Base-by-base conservation (phyloP, 2,888 invertebrate species). In the Galeruca laticollis region DNA sequence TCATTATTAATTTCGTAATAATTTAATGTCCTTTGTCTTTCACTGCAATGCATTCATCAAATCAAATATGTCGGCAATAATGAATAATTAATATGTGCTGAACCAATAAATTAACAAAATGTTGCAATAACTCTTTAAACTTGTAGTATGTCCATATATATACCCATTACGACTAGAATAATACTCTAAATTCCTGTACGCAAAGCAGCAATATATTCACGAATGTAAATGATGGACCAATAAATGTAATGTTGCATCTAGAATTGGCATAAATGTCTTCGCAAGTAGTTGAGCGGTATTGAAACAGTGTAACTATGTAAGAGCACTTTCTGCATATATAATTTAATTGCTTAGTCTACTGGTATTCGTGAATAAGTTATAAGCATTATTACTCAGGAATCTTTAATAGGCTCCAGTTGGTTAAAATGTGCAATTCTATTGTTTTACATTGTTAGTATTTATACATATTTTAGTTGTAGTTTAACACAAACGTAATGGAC, bases 261-360 rank as follows among this genome's bases (percentile, higher is more conserved):
- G 35, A 35, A 57, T 57, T 57, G 56, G 56, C 15, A 33, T 57
- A 57, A 57, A 57, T 35, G 56, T 57, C 10, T 15, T 33, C 35
- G 9, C n/a, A 33, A 57, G 18, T 33, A 57, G 31, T 35, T 9
- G 4, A 18, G 10, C 10, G 15, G 56, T 15, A 33, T 57, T 35
- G 56, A 33, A 57, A 57, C 52, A 52, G 4, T 52, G 52, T 57
- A 35, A 35, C 18, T 35, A 35, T 57, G 33, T 33, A 21, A 26
- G 20, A 20, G 49, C 49, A 51, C 11, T 31, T 54, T 13, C 26
- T 26, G 54, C 54, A 54, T n/a, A 26, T 54, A 13, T 31, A 31
- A 26, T 54, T 54, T 54, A 54, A 54, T 54, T 54, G 54, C 26
- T 31, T n/a, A 31, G n/a, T 54, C 26, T 15, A 54, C 3, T n/a